Evolutionary conservation across 2,797 vertebrate genomes (phyloP), one percentile per base, ranked within the genome.

Genomic region (Hippocampus kuda): DNA sequence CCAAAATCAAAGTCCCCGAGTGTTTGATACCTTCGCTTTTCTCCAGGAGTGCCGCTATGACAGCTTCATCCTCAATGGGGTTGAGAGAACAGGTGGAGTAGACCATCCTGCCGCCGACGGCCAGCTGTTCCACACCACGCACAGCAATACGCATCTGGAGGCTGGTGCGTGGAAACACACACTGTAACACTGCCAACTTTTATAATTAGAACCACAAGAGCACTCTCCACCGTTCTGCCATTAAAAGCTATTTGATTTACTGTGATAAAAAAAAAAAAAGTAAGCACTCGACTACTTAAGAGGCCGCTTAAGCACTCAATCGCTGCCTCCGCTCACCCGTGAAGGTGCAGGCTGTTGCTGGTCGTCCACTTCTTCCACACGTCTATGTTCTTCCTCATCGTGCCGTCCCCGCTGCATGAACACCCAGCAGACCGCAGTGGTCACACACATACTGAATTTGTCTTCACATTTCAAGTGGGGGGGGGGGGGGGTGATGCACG

Each of bases 341-440:
- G 97, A 30, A 99, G 91, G 62, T 99, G 96, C 79, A 99, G 87
- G 83, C 97, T 97, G 87, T 98, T 99, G 70, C 93, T 91, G 2
- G 96, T 96, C 2, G 92, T 96, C 97, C 97, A 99, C 68, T 99
- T 99, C 85, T 94, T 98, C 97, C 97, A 99, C 8, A 99, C 97
- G 2, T 98, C 97, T 2, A 98, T 97, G 86, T 99, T 99, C 77
- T 99, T 99, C 75, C 97, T 93, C 93, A 99, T 91, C 8, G 97
- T 99, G 77, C 95, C 97, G 70, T 99, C 97, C n/a, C 97, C 97
- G 18, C 97, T 99, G 85, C 24, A 54, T 48, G 48, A 65, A 46
- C 65, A 84, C 60, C 68, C 51, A 77, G 67, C 70, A 82, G 60
- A 81, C 34, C 6, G 34, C 34, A 7, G 34, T 38, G 26, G 56